Evolutionary conservation across 2,888 invertebrate species (phyloP).

Genomic region (Xestoiulus laeticollis): DNA sequence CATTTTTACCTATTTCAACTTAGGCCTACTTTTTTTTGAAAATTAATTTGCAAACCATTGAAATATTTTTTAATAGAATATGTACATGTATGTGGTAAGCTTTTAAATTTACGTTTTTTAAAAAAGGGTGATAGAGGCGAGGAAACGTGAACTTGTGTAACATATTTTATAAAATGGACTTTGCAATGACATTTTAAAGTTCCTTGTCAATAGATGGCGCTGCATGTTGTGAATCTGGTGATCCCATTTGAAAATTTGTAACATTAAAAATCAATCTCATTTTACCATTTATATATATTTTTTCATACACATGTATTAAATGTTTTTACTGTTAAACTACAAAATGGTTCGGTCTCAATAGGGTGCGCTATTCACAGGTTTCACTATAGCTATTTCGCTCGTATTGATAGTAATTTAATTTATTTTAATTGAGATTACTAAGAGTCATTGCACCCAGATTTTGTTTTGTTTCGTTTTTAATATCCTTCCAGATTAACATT

Average conservation of each 20-base stretch:
- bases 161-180: neutral
- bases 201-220: neutral
- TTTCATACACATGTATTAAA: no score
- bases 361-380: no score
- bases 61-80: conserved; percentile 26
- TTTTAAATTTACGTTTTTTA: neutral
- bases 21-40: neutral
- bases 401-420: no score
- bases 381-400: no score
- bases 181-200: neutral
- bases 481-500: conserved; percentile 11
- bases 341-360: no score
- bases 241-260: no score
- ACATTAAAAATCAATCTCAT: no score
- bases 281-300: no score
- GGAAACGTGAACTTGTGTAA: neutral
- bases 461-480: neutral
- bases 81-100: neutral
- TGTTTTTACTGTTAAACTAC: no score
- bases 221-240: no score
- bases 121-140: neutral
- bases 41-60: neutral
- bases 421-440: no score
- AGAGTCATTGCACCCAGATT: neutral
- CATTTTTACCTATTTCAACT: neutral